A percentile compares a stretch with the other conserved stretches of the same genome.
Conservation (phyloP, 2,797 vertebrate species). For the Lagocephalus sceleratus region DNA sequence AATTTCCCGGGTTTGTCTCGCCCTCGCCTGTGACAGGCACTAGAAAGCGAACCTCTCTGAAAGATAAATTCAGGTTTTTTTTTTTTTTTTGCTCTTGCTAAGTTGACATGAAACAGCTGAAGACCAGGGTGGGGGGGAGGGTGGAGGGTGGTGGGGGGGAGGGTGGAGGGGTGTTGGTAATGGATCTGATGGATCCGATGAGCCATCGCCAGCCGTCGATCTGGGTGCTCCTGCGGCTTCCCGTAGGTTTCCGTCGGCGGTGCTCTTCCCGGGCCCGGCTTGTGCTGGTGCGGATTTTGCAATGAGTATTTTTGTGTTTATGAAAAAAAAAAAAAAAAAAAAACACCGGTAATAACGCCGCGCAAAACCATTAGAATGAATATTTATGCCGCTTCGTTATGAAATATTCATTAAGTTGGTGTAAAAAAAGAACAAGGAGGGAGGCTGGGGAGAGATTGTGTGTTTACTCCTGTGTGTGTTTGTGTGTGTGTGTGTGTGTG, state of each 20-base stretch:
- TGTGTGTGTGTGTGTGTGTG: too few species aligned
- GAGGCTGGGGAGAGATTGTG: conserved; percentile 53
- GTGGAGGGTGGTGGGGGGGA: too few species aligned
- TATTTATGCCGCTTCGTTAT: conserved; percentile 94
- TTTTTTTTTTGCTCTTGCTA: conserved; percentile 14
- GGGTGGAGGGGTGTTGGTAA: too few species aligned
- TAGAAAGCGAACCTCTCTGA: conserved; percentile 37
- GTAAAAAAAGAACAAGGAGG: conserved; percentile 70
- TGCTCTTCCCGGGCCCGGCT: conserved; percentile 70
- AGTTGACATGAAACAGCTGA: conserved; percentile 19
- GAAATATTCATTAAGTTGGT: conserved; percentile 96
- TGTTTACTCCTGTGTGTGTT: conserved; percentile 63
- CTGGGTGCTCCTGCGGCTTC: conserved; percentile 44
- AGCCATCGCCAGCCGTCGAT: conserved; percentile 19
- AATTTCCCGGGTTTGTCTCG: conserved; percentile 43
- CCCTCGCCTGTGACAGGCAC: conserved; percentile 50
- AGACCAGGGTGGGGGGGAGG: too few species aligned
- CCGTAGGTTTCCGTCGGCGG: conserved; percentile 33
- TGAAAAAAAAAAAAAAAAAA: conserved; percentile 48
- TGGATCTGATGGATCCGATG: too few species aligned
- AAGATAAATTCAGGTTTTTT: too few species aligned
- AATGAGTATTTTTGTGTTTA: conserved; percentile 89
- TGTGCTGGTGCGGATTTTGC: conserved; percentile 92
- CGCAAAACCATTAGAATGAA: conserved; percentile 99
- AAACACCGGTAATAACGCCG: conserved; percentile 94